Conservation (phyloP, 2,888 invertebrate species). For the Acleris laterana region DNA sequence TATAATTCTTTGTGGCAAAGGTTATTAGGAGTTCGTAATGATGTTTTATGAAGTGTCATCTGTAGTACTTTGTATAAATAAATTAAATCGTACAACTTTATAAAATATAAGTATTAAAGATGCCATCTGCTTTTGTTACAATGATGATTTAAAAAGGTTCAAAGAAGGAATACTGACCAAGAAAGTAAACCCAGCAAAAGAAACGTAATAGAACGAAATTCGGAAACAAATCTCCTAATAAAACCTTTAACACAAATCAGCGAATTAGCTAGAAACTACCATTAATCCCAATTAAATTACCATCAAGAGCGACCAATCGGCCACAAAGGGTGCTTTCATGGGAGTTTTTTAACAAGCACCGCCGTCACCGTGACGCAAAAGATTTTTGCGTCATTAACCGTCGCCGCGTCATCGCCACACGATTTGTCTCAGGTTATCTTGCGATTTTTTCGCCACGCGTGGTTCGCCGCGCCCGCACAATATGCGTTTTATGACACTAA, state of each 20-base stretch:
- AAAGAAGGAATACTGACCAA: too few relatives aligned
- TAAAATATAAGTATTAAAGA: neutral
- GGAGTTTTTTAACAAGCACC: conserved; percentile 67
- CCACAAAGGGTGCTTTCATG: conserved; percentile 63
- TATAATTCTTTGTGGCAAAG: conserved; percentile 58
- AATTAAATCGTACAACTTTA: conserved; percentile 14
- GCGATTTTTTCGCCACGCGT: conserved; percentile 69
- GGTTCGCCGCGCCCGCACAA: conserved; percentile 70
- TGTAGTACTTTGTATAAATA: conserved; percentile 4
- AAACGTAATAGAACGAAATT: too few relatives aligned
- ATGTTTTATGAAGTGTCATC: conserved; percentile 36
- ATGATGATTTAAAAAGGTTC: too few relatives aligned
- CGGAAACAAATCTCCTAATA: too few relatives aligned
- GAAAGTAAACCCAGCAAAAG: too few relatives aligned
- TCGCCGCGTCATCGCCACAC: conserved; percentile 73
- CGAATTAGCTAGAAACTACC: conserved; percentile 49
- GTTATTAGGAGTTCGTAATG: conserved; percentile 43
- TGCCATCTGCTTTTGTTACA: too few relatives aligned
- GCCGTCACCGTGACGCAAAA: conserved; percentile 65
- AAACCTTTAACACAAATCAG: conserved; percentile 10
- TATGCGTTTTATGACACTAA: conserved; percentile 78
- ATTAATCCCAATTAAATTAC: conserved; percentile 79
- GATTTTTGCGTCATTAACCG: conserved; percentile 80
- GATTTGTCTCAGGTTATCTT: conserved; percentile 82
- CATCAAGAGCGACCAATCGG: conserved; percentile 68